Base-by-base conservation (phyloP, 2,888 invertebrate species). In the Thymelicus acteon region DNA sequence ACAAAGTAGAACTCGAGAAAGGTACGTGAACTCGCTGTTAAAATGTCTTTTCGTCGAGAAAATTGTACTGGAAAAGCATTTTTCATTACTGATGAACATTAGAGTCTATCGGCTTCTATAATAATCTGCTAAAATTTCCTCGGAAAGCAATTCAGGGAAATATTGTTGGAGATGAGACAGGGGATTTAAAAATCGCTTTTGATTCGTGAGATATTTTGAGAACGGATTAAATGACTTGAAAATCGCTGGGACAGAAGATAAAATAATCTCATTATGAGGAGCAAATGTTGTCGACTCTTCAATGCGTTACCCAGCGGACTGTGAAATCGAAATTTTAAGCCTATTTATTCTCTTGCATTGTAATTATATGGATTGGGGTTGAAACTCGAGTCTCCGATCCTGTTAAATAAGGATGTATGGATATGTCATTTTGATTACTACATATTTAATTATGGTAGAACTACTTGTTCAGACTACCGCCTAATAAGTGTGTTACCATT, bases 241-340 rank as follows among this genome's bases (percentile, higher is more conserved):
- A 58, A 60, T 70, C 60, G 58, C 64, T 70, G 70, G 58, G 48
- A 70, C 64, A 64, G 64, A 60, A 70, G 70, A 70, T 70, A 70
- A 64, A 60, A 70, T 70, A 70, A 70, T 64, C 63, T 70, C 49
- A 64, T 70, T 64, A 70, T 60, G 62, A 69, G 57, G 48, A 58
- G 68, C 62, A 61, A 69, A 57, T 63, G 69, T 63, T 63, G 58
- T 57, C 37, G 68, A 69, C 54, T 68, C 61, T 44, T 67, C 62
- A 63, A 60, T 48, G 40, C 52, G 40, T 40, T 44, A 54, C n/a
- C 62, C 54, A 63, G 62, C 68, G 68, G 19, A 31, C 57, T 61
- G 68, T 63, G 63, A 62, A 57, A 69, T 69, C 58, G 69, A 63
- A 62, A 69, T 63, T 69, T 69, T 48, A 69, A 63, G 69, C 48